phyloP scores from a whole-genome alignment of 2,888 invertebrate genomes.

The Auanema freiburgensis region DNA sequence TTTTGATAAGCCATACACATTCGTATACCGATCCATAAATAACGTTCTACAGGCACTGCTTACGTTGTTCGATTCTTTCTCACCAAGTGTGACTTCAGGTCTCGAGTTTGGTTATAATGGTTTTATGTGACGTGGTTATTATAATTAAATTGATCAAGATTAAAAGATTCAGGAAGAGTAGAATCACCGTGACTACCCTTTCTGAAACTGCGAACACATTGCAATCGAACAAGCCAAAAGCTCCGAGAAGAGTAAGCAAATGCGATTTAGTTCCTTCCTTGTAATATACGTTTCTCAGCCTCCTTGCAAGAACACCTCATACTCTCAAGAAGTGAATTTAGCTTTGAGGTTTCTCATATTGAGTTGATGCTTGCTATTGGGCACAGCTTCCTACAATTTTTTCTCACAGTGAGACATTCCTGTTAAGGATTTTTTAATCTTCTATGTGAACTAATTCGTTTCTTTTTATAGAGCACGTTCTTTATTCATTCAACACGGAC shows the following conservation, averaged over 20 bases:
- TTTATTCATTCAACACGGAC: no score
- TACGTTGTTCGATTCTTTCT: not conserved
- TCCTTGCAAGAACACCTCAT: constrained; percentile 4
- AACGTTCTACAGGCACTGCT: constrained; percentile 12
- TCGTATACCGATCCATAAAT: constrained; percentile 11
- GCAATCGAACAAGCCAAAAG: no score
- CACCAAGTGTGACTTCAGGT: not conserved
- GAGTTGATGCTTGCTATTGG: constrained; percentile 15
- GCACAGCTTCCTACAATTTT: constrained; percentile 13
- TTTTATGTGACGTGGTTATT: constrained; percentile 8
- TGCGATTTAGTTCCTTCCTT: no score
- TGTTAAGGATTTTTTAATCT: no score
- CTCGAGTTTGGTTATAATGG: constrained; percentile 10
- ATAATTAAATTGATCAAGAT: constrained; percentile 2
- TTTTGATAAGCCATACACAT: constrained; percentile 13
- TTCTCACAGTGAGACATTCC: constrained; percentile 10
- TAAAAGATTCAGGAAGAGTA: constrained; percentile 1
- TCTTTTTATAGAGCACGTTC: no score
- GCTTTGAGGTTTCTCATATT: constrained; percentile 13
- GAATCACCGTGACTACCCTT: not conserved
- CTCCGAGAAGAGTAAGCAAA: no score
- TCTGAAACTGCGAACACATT: not conserved
- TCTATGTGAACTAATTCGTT: no score
- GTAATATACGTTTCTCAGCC: not conserved
- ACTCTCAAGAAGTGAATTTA: constrained; percentile 11